Base-by-base conservation (phyloP, 1,140 invertebrate genomes). In the Battus philenor region DNA sequence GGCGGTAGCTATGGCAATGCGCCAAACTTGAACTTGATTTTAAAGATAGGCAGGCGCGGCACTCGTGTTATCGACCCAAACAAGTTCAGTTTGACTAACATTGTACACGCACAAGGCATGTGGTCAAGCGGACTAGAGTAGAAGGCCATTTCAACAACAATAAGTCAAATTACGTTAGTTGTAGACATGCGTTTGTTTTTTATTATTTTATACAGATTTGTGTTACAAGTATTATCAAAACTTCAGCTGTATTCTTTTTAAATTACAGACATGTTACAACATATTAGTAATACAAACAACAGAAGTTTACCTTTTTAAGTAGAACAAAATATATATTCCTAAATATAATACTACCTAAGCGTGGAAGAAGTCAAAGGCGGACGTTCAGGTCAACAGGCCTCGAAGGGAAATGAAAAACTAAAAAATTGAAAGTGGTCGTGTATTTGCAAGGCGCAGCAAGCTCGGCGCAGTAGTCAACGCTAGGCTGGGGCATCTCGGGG, bases 141-240 rank as follows among this genome's bases (percentile, higher is more conserved):
- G 13, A 41, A 41, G 38, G 38, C 38, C 24, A 27, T 41, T 29
- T 17, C 22, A 41, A 41, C 38, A 41, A 29, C 24, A 41, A 41
- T 36, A 36, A 41, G 11, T 34, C 36, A 24, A 38, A 38, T 32
- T 17, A 43, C 13, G 34, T 41, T 41, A 41, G 22, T 41, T 32
- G 17, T 36, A 47, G 11, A 47, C 39, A 47, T 33, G 41, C 20
- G 9, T 24, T 27, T 39, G 30, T 24, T 50, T 20, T 41, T 41
- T 41, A 41, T 61, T 61, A 57, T 61, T 61, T 58, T 54, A 54
- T 58, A 61, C 54, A 61, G 51, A 54, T 58, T 58, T 44, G 52
- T 54, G 52, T 55, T 62, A 61, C 54, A 61, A 61, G 59, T 58
- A 46, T 54, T 62, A 54, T 58, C 54, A 58, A 62, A 57, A 51